Percentiles rank a stretch among this genome's conserved stretches.
phyloP scores from a whole-genome alignment of 2,113 vertebrate species.

The Cercopithecus mona region DNA sequence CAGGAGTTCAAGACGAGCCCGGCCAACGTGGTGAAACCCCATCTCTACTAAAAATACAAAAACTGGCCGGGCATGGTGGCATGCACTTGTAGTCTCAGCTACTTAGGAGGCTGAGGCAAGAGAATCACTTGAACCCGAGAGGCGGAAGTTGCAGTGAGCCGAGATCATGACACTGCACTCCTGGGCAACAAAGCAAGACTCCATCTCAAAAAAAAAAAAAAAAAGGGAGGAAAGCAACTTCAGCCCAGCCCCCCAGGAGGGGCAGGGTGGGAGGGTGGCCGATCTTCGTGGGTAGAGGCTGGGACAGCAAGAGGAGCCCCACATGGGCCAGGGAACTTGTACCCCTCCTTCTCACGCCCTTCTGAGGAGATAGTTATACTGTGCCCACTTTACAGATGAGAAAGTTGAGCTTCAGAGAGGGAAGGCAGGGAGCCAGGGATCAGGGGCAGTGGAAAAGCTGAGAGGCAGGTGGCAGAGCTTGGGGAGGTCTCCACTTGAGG shows the following conservation, averaged over 20 bases:
- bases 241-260: neutral
- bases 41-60: too few species aligned
- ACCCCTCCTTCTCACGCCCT: neutral
- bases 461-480: neutral
- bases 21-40: too few species aligned
- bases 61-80: too few species aligned
- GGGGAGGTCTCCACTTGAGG: neutral
- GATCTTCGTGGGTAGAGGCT: neutral
- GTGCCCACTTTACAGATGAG: neutral
- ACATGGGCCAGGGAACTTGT: rapidly evolving
- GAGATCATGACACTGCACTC: too few species aligned
- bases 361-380: neutral
- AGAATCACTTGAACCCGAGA: too few species aligned
- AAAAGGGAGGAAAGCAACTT: neutral
- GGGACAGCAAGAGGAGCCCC: neutral
- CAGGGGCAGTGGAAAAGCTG: neutral
- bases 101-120: too few species aligned
- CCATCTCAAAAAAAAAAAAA: neutral
- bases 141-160: too few species aligned
- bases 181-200: too few species aligned
- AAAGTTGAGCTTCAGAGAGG: neutral
- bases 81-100: too few species aligned
- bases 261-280: neutral
- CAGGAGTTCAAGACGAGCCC: too few species aligned
- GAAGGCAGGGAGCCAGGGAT: neutral